Base-by-base conservation (phyloP, 1,140 invertebrate species). In the Temnothorax nylanderi region DNA sequence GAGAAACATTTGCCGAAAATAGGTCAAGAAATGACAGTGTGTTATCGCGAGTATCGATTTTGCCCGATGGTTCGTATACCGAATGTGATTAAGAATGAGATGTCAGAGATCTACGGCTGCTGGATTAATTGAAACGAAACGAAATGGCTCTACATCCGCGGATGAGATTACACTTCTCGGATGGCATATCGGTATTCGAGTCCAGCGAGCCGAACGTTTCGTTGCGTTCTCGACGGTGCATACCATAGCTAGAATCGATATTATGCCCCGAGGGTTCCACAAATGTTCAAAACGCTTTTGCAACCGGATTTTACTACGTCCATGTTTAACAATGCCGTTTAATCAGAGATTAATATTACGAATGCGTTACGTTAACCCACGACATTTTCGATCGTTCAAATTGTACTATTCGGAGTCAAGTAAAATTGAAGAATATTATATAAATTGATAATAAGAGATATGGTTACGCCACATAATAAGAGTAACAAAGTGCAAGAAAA, bases 111-210 rank as follows among this genome's bases (percentile, higher is more conserved):
- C 47, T 44, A 44, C 62, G 18, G 41, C 47, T 26, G 64, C 21
- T 44, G 32, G 56, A 88, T 88, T 88, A 88, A 88, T 88, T 80
- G 87, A 88, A 88, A 88, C 54, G 64, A 87, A 88, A 88, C 54
- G 74, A 78, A 60, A 76, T 75, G 47, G 49, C 11, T 44, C 76
- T 72, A 78, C 26, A 78, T 78, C 26, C 74, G 16, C 47, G 62
- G 62, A 88, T 87, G 74, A 44, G 75, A 88, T 88, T 80, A 80
- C 58, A 87, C 76, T 71, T 80, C 32, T 77, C 65, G 56, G 49
- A 80, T 60, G 49, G 54, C 64, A n/a, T 58, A 84, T 84, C 78
- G 86, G 60, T 87, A 74, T 85, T 84, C 69, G 49, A 58, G 62
- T 67, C 44, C 54, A 87, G 60, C 64, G 44, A 64, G 49, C 58